These are phyloP conservation scores for Petrolisthes cinctipes DNA, from an alignment of 2,888 invertebrate species.

Conservation along the genomic window DNA sequence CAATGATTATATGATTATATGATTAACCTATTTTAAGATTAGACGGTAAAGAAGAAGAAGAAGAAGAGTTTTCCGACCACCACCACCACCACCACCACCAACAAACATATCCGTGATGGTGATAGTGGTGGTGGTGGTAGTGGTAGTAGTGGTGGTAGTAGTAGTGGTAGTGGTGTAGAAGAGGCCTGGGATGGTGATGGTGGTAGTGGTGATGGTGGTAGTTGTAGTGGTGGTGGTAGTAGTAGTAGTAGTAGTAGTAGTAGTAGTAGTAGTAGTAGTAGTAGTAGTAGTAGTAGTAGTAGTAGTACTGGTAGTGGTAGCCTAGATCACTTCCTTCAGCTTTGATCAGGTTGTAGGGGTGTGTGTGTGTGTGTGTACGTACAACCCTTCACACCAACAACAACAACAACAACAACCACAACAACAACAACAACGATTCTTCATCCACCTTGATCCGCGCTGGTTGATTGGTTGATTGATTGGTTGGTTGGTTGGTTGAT, in stretches of 20 bases:
- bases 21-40: too few species aligned
- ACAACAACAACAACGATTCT: too few species aligned
- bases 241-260: background rate
- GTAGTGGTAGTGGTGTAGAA: background rate
- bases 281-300: background rate
- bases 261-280: background rate
- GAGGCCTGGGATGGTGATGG: too few species aligned
- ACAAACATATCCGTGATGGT: background rate
- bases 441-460: background rate
- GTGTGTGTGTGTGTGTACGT: too few species aligned
- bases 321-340: background rate
- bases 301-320: background rate
- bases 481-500: too few species aligned
- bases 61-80: too few species aligned
- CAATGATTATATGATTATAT: too few species aligned
- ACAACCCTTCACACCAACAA: background rate
- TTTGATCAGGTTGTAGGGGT: background rate
- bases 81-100: too few species aligned
- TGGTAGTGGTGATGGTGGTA: background rate
- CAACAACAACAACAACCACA: too few species aligned
- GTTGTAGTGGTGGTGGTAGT: constrained; percentile 6
- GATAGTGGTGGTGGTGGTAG: background rate
- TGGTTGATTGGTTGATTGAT: too few species aligned
- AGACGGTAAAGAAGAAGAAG: too few species aligned
- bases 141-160: background rate